These are phyloP conservation scores for Aleadryas rufinucha DNA, from an alignment of 2,113 vertebrate genomes.

Conservation along the genomic window DNA sequence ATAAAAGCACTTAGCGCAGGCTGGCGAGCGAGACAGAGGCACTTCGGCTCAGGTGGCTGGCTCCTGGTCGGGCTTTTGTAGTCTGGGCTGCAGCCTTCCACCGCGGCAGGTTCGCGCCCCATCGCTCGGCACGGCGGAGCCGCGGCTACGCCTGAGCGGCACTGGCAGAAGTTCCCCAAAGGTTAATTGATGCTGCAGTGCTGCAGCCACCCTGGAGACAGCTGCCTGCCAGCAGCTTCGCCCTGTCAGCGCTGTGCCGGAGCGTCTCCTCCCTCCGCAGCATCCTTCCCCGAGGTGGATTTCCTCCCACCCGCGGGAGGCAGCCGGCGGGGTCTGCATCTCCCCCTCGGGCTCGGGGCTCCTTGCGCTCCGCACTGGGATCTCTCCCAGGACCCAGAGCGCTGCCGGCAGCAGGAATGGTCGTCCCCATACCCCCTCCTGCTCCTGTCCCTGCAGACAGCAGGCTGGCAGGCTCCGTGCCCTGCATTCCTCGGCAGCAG, in stretches of 20 bases:
- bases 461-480: background rate
- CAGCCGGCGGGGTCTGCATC: background rate
- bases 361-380: background rate
- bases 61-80: background rate
- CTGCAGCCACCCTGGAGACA: constrained; percentile 47
- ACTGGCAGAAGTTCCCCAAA: constrained; percentile 36
- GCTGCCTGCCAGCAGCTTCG: constrained; percentile 40
- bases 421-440: rapidly evolving
- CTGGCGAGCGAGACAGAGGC: background rate
- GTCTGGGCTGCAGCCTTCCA: background rate
- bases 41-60: constrained; percentile 20
- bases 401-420: background rate
- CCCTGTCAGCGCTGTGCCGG: background rate
- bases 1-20: constrained; percentile 35
- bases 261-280: background rate
- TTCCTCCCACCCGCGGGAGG: background rate
- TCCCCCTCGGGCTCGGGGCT: background rate
- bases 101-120: background rate
- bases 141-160: constrained; percentile 4
- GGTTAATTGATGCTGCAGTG: constrained; percentile 64
- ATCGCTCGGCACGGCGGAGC: background rate
- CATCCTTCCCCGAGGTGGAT: background rate
- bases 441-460: background rate
- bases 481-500: background rate
- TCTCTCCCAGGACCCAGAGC: background rate